Conservation (phyloP, 2,797 vertebrate genomes). For the Spinus pinus region DNA sequence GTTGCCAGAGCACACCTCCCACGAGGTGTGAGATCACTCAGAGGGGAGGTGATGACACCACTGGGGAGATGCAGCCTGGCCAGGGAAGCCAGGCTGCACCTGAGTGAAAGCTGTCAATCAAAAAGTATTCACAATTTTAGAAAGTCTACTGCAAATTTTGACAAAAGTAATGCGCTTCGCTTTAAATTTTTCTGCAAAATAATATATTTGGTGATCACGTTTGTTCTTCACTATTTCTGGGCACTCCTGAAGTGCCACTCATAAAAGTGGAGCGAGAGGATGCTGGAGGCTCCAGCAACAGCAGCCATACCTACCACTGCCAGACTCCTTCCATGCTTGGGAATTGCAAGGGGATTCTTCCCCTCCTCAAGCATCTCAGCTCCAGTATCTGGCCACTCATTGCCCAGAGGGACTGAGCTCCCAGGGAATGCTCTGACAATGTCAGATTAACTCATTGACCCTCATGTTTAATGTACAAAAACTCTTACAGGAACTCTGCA, state of each 20-base stretch:
- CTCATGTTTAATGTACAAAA: not conserved
- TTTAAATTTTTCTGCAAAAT: not conserved
- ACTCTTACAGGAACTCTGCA: accelerated
- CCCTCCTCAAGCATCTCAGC: not conserved
- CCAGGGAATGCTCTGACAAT: not conserved
- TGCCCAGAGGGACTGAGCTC: not conserved
- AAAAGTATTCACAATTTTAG: not conserved
- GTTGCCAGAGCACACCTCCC: not conserved
- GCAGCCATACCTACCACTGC: not conserved
- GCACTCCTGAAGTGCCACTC: not conserved
- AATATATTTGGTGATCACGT: not conserved
- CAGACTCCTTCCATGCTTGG: not conserved
- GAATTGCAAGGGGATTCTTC: not conserved
- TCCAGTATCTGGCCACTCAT: not conserved
- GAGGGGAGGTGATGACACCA: not conserved
- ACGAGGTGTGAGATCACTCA: not conserved
- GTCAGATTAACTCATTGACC: not conserved
- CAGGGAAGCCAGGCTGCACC: not conserved
- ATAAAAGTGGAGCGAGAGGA: not conserved
- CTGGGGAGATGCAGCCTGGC: not conserved
- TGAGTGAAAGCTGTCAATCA: not conserved
- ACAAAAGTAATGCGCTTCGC: accelerated
- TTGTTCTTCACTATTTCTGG: not conserved
- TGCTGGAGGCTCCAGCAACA: not conserved
- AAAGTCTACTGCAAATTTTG: not conserved